These are phyloP conservation scores for Pachypsylla venusta DNA, from an alignment of 1,140 invertebrate species.

Conservation along the genomic window DNA sequence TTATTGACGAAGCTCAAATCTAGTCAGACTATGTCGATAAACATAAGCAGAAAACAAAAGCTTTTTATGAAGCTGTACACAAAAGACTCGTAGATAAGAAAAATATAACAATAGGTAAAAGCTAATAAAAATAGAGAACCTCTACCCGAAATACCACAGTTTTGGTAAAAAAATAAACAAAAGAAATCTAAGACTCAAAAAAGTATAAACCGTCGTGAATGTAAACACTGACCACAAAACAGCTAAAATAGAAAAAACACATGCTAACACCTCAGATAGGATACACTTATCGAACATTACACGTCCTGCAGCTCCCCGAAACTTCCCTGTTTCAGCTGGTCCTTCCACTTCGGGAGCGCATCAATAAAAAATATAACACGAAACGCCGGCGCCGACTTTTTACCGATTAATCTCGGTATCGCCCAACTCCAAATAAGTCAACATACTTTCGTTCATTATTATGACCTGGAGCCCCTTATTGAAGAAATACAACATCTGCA, in stretches of 20 bases:
- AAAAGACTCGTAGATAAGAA: not conserved
- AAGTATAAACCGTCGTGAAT: not conserved
- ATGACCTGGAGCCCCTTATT: not conserved
- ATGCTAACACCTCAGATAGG: not conserved
- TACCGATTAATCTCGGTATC: not conserved
- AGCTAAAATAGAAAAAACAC: not conserved
- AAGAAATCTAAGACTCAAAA: constrained; percentile 1
- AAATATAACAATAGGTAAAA: not conserved
- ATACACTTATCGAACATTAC: not conserved
- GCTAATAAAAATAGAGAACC: constrained; percentile 14
- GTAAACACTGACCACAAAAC: not conserved
- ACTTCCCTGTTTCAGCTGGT: not conserved
- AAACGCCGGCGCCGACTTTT: not conserved
- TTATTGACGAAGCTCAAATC: not conserved
- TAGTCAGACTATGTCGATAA: not conserved
- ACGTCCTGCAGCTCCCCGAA: not conserved
- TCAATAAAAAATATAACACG: not conserved
- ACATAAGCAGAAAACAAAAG: not conserved
- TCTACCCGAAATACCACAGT: not conserved
- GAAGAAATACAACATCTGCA: not conserved
- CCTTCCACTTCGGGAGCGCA: not conserved
- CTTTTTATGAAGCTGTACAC: constrained; percentile 4
- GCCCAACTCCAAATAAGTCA: not conserved
- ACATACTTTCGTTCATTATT: not conserved
- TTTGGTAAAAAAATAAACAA: constrained; percentile 2